Evolutionary conservation across 2,888 invertebrate genomes (phyloP).

Genomic region (Dermolepida albohirtum): DNA sequence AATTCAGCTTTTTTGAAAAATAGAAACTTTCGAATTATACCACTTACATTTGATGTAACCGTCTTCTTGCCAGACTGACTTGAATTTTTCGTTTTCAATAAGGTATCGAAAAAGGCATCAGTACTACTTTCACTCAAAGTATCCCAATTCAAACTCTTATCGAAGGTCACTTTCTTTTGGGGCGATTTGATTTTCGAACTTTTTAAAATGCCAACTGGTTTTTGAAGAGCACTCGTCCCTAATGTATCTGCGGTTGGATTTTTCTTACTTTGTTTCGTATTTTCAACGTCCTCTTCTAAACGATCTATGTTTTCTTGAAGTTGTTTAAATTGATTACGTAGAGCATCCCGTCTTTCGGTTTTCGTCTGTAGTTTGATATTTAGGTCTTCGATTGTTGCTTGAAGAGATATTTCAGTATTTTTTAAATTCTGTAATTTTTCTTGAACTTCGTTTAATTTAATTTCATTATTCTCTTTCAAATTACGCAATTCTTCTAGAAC

Average conservation of each 20-base stretch:
- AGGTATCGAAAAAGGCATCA: slow-evolving; percentile 5
- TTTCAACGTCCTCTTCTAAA: neutral
- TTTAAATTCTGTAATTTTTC: slow-evolving; percentile 3
- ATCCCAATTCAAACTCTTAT: slow-evolving; percentile 3
- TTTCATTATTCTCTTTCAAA: neutral
- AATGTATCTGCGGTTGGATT: neutral
- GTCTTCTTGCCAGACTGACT: neutral
- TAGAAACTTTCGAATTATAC: neutral
- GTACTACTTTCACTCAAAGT: slow-evolving; percentile 23
- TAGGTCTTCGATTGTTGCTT: neutral
- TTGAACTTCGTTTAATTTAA: neutral
- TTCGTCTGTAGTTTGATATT: neutral
- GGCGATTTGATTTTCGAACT: slow-evolving; percentile 3
- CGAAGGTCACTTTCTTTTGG: slow-evolving; percentile 18
- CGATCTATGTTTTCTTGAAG: slow-evolving; percentile 3
- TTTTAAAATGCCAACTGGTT: slow-evolving; percentile 16
- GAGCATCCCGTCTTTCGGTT: neutral
- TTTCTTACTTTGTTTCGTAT: neutral
- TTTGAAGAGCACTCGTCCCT: neutral
- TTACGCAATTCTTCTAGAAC: neutral
- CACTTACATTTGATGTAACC: neutral
- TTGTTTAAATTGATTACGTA: neutral
- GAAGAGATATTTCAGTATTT: neutral
- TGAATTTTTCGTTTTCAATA: neutral
- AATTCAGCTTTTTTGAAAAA: too few relatives aligned